phyloP scores from a whole-genome alignment of 2,113 vertebrate species.

The Poecile atricapillus region DNA sequence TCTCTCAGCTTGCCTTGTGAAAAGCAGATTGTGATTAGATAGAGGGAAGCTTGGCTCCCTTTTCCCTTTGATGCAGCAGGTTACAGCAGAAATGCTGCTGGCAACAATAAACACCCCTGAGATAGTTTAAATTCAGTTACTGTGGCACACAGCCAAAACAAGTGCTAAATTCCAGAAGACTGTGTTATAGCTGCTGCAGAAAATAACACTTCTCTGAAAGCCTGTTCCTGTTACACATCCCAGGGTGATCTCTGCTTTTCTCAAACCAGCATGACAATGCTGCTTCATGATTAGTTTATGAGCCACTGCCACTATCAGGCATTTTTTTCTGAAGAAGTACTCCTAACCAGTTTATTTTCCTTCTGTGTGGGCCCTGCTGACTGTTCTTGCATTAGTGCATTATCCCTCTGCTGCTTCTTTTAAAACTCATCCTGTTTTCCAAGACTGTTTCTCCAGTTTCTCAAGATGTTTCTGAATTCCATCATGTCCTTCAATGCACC shows the following conservation, averaged over 20 bases:
- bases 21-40: not conserved
- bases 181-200: not conserved
- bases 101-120: not conserved
- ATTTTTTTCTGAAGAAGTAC: not conserved
- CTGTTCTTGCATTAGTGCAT: not conserved
- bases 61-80: not conserved
- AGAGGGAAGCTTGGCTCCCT: not conserved
- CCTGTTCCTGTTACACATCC: not conserved
- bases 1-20: not conserved
- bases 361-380: not conserved
- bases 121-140: not conserved
- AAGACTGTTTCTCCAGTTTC: not conserved
- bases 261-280: not conserved
- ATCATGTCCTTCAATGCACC: not conserved
- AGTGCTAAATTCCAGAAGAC: not conserved
- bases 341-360: not conserved
- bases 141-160: not conserved
- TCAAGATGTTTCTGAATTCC: not conserved
- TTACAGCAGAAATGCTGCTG: not conserved
- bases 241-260: not conserved
- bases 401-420: not conserved
- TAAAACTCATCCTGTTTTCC: not conserved
- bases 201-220: not conserved
- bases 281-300: not conserved
- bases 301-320: not conserved